phyloP scores from a whole-genome alignment of 2,888 invertebrate species.

The Cybosia mesomella region DNA sequence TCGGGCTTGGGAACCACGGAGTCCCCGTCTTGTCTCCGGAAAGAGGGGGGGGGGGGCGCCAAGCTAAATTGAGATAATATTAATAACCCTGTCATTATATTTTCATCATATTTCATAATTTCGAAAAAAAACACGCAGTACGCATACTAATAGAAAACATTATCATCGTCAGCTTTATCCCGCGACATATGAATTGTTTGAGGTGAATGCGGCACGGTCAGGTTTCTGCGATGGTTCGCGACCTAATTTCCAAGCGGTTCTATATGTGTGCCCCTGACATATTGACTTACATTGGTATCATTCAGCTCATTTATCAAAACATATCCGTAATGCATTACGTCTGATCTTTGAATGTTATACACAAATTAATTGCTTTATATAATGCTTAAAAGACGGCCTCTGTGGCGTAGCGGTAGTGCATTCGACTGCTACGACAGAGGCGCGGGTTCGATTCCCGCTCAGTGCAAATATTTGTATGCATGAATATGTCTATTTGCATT shows the following conservation, averaged over 20 bases:
- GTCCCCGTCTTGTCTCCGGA: no score
- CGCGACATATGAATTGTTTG: conserved; percentile 33
- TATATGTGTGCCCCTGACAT: conserved; percentile 68
- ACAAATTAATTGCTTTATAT: neutral
- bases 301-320: conserved; percentile 56
- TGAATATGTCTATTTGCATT: no score
- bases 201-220: conserved; percentile 37
- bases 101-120: no score
- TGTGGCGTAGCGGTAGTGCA: no score
- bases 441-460: no score
- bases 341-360: conserved; percentile 31
- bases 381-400: no score
- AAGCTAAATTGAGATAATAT: no score
- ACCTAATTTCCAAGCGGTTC: conserved; percentile 62
- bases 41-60: no score
- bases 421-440: no score
- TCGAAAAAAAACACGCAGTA: neutral
- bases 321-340: conserved; percentile 45
- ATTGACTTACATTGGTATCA: conserved; percentile 67
- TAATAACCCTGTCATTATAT: no score
- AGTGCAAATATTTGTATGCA: no score
- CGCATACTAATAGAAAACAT: conserved; percentile 21
- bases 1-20: no score
- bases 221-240: conserved; percentile 47
- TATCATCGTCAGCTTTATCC: conserved; percentile 20